Conservation (phyloP, 2,888 invertebrate species). For the Patella caerulea region DNA sequence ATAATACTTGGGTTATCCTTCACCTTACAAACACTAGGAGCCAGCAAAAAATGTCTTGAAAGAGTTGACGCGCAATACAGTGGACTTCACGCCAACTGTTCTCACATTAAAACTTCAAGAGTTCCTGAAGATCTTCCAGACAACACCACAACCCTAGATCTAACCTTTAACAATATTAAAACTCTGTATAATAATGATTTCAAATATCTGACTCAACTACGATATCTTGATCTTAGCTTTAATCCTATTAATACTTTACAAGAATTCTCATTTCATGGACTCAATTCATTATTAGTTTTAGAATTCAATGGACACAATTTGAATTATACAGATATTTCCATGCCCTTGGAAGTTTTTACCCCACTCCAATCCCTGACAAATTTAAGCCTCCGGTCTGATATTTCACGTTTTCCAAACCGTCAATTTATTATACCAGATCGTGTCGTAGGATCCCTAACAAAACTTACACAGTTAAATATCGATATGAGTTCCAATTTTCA, state of each 20-base stretch:
- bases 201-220: background rate
- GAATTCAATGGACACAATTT: background rate
- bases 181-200: slow-evolving; percentile 1
- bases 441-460: background rate
- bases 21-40: too few species aligned
- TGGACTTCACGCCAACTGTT: background rate
- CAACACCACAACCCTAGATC: background rate
- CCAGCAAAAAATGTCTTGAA: too few species aligned
- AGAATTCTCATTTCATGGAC: background rate
- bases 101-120: background rate
- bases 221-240: background rate
- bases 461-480: background rate
- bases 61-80: too few species aligned
- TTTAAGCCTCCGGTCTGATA: background rate
- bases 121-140: background rate
- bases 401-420: background rate
- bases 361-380: background rate
- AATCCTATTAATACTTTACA: background rate
- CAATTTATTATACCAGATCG: background rate
- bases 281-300: background rate
- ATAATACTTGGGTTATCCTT: too few species aligned
- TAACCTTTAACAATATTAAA: background rate
- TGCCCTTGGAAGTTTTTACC: background rate
- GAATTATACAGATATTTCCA: background rate
- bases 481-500: background rate